Evolutionary conservation across 2,797 vertebrate species (phyloP), one percentile per base, ranked within the genome.

Genomic region (Sciaenops ocellatus): DNA sequence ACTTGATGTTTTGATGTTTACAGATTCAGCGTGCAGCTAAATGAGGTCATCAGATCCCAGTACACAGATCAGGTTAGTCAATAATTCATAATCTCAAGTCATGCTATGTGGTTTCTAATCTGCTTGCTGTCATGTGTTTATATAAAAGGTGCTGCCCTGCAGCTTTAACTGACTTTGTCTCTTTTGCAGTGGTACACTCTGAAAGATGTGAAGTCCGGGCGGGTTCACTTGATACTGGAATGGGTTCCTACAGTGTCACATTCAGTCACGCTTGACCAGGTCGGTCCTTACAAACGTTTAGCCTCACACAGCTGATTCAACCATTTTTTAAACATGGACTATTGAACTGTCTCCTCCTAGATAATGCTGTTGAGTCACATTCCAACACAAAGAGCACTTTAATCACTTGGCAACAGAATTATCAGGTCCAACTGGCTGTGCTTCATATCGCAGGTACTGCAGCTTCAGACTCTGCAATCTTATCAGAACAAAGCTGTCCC

Each of bases 201-300:
- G 78, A 96, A 94, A 38, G 97, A 96, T 0, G 96, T 98, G 34
- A 97, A 97, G 78, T 97, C 96, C 5, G 98, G 98, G 17, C 94
- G 90, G 17, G 87, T 99, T 85, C 97, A 97, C 67, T 62, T 99
- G 87, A 94, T 95, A 60, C 85, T 98, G 89, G 97, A 98, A 82
- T 96, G 95, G 92, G 91, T 99, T 81, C 91, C 92, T 30, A 94
- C 89, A 1, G 82, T 87, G 15, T 92, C 94, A 16, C 91, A 92
- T 5, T 22, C 92, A 30, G 77, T 75, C 22, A 93, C 90, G 69
- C 92, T 98, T 20, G 95, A 97, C 47, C 95, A 97, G 96, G 97
- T 97, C 11, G 18, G 87, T 80, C 46, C 9, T 10, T 0, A 22
- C 15, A 3, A 1, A 3, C 55, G 13, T 62, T 57, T 48, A 22